Evolutionary conservation across 2,888 invertebrate species (phyloP).

Genomic region (Caradrina kadenii): DNA sequence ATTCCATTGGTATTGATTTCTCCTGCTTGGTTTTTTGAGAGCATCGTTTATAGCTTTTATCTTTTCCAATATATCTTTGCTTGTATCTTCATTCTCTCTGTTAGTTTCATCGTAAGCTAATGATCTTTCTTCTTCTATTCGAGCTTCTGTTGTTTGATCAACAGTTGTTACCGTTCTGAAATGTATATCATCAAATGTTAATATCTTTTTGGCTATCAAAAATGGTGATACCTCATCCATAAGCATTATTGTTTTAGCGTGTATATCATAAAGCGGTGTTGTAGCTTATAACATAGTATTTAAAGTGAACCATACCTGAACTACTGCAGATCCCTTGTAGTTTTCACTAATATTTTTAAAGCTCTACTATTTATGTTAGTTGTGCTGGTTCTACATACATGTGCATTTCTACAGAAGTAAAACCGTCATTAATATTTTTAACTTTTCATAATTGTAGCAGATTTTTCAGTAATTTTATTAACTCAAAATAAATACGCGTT

Average conservation of each 20-base stretch:
- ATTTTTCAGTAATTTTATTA: constrained; percentile 15
- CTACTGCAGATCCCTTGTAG: constrained; percentile 67
- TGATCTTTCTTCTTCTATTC: constrained; percentile 69
- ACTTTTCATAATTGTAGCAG: constrained; percentile 9
- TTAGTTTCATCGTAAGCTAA: constrained; percentile 70
- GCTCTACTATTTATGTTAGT: constrained; percentile 73
- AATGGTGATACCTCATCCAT: constrained; percentile 61
- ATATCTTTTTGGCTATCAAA: constrained; percentile 21
- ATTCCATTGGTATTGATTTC: constrained; percentile 75
- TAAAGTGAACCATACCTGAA: constrained; percentile 83
- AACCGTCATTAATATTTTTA: constrained; percentile 49
- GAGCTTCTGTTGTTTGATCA: constrained; percentile 50
- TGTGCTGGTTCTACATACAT: constrained; percentile 62
- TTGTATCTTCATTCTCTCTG: constrained; percentile 67
- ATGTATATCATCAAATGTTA: constrained; percentile 61
- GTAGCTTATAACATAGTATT: constrained; percentile 70
- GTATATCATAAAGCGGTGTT: constrained; percentile 69
- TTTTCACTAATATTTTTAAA: constrained; percentile 66
- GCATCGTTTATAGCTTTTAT: constrained; percentile 89
- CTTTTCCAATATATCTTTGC: constrained; percentile 88
- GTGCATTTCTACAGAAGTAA: constrained; percentile 54
- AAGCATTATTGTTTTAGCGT: constrained; percentile 69
- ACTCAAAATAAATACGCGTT: constrained; percentile 29
- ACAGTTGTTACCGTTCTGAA: constrained; percentile 71
- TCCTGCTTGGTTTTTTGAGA: constrained; percentile 78